Evolutionary conservation across 2,797 vertebrate species (phyloP).

Genomic region (Sebastes vulpes): DNA sequence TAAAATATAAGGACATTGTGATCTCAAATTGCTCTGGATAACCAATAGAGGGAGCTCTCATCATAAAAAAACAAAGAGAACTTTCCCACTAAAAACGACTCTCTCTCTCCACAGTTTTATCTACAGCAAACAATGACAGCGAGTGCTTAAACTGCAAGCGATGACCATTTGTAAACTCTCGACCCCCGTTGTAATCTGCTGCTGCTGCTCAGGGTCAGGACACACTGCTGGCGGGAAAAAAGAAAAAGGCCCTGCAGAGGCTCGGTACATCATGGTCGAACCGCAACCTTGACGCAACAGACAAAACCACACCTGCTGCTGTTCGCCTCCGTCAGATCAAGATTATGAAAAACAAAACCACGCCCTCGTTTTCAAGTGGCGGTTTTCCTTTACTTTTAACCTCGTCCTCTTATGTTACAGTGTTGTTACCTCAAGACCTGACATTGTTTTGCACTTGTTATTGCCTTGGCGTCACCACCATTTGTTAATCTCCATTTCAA

Average conservation of each 20-base stretch:
- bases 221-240: background rate
- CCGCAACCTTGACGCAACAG: conserved; percentile 24
- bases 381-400: background rate
- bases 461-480: background rate
- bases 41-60: conserved; percentile 14
- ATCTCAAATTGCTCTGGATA: background rate
- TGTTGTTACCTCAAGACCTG: background rate
- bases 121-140: conserved; percentile 28
- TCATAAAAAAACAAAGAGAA: background rate
- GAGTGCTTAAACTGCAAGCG: background rate
- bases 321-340: background rate
- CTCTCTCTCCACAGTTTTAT: background rate
- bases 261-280: background rate
- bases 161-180: conserved; percentile 15
- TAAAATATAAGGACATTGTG: background rate
- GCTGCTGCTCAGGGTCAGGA: conserved; percentile 21
- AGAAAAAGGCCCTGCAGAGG: background rate
- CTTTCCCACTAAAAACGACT: background rate
- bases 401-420: background rate
- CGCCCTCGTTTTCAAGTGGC: accelerated
- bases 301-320: conserved; percentile 41
- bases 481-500: background rate
- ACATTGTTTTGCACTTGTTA: background rate
- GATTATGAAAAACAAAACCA: background rate
- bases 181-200: background rate